Evolutionary conservation across 2,888 invertebrate species (phyloP).

Genomic region (Zele albiditarsus): DNA sequence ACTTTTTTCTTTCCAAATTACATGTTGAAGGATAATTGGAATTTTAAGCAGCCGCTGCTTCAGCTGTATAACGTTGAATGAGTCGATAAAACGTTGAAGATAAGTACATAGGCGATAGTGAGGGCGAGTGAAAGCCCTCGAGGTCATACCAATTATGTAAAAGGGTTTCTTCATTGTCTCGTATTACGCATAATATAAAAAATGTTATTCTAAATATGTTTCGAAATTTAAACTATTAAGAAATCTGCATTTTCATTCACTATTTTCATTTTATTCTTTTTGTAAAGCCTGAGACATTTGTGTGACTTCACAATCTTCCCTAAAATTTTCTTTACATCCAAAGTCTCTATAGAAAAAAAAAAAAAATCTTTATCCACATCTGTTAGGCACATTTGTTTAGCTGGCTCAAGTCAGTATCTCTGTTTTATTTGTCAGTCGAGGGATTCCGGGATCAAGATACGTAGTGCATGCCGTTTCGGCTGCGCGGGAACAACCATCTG

Average conservation of each 20-base stretch:
- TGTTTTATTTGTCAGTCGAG: slow-evolving; percentile 43
- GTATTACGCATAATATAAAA: neutral
- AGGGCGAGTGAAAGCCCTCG: neutral
- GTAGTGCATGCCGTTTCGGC: slow-evolving; percentile 42
- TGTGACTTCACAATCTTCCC: neutral
- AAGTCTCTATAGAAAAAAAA: neutral
- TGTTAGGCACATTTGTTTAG: slow-evolving; percentile 55
- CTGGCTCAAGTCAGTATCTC: slow-evolving; percentile 37
- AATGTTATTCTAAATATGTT: neutral
- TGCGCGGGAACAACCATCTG: slow-evolving; percentile 49
- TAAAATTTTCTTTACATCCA: neutral
- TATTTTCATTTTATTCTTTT: neutral
- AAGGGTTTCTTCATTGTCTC: neutral
- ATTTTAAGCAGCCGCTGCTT: neutral
- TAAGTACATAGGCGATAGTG: neutral
- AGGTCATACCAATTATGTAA: neutral
- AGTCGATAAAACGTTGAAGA: neutral
- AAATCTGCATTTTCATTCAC: neutral
- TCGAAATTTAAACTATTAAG: neutral
- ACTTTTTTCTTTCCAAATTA: neutral
- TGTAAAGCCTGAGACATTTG: no score
- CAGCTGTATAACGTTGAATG: neutral
- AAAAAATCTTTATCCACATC: slow-evolving; percentile 49
- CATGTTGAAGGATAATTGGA: neutral
- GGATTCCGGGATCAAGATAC: slow-evolving; percentile 44